These are phyloP conservation scores for Drusus annulatus DNA, from an alignment of 1,140 invertebrate species.

Conservation along the genomic window DNA sequence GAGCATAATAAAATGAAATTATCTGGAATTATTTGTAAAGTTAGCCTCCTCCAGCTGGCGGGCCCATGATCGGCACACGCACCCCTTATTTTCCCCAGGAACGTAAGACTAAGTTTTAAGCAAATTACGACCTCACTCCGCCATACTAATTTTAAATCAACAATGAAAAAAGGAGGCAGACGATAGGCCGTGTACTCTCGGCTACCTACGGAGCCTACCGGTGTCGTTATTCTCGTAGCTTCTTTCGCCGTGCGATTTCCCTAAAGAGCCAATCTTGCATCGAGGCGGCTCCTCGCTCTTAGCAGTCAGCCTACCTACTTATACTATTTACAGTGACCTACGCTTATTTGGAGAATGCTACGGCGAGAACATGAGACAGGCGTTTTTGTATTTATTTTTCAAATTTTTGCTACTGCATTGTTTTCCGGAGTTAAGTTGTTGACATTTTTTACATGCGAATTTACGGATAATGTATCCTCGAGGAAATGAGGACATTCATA, in stretches of 20 bases:
- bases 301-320: too few relatives aligned
- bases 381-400: too few relatives aligned
- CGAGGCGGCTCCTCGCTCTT: background rate
- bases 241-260: constrained; percentile 37
- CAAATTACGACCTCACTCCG: constrained; percentile 12
- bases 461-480: too few relatives aligned
- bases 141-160: constrained; percentile 43
- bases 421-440: too few relatives aligned
- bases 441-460: too few relatives aligned
- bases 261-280: constrained; percentile 40
- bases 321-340: too few relatives aligned
- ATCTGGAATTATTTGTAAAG: constrained; percentile 14
- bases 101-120: constrained; percentile 26
- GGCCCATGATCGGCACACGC: background rate
- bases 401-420: background rate
- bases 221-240: constrained; percentile 13
- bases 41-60: background rate
- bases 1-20: constrained; percentile 17
- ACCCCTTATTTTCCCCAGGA: background rate
- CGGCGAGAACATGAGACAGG: too few relatives aligned
- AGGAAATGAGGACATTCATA: too few relatives aligned
- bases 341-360: too few relatives aligned
- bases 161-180: constrained; percentile 37
- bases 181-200: background rate
- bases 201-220: background rate